phyloP scores from a whole-genome alignment of 2,888 invertebrate genomes.

The Ochropacha duplaris region DNA sequence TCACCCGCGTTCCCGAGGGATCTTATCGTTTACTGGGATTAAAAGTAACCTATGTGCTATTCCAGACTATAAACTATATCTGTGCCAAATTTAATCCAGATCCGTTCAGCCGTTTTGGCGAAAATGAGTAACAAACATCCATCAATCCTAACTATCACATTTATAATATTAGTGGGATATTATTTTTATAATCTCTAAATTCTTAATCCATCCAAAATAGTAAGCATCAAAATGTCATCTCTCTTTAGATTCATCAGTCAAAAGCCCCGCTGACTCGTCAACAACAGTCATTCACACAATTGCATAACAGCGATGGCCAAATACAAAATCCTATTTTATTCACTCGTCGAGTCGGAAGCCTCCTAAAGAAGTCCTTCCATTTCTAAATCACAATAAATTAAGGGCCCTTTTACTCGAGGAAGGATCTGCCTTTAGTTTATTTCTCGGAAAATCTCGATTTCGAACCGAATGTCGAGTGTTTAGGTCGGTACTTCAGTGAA shows the following conservation, averaged over 20 bases:
- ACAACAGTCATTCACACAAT: neutral
- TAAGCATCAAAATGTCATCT: neutral
- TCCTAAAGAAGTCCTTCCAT: neutral
- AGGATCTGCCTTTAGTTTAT: constrained; percentile 16
- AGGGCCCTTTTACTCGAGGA: constrained; percentile 12
- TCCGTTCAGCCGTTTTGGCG: too few species aligned
- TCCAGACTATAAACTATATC: too few species aligned
- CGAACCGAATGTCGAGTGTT: constrained; percentile 11
- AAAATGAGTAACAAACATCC: too few species aligned
- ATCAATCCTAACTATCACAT: too few species aligned
- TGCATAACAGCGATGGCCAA: neutral
- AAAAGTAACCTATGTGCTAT: too few species aligned
- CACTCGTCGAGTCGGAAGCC: constrained; percentile 10
- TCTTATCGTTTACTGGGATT: too few species aligned
- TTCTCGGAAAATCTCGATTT: constrained; percentile 17
- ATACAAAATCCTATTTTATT: constrained; percentile 15
- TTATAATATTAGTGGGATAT: too few species aligned
- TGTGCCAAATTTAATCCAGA: too few species aligned
- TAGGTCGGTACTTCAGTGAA: constrained; percentile 10
- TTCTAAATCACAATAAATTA: constrained; percentile 3
- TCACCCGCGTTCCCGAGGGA: too few species aligned
- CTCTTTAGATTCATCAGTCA: neutral
- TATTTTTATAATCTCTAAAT: too few species aligned
- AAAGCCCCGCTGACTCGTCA: neutral
- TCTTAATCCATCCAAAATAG: too few species aligned